Evolutionary conservation across 2,113 vertebrate genomes (phyloP).

Genomic region (Micronycteris hirsuta): DNA sequence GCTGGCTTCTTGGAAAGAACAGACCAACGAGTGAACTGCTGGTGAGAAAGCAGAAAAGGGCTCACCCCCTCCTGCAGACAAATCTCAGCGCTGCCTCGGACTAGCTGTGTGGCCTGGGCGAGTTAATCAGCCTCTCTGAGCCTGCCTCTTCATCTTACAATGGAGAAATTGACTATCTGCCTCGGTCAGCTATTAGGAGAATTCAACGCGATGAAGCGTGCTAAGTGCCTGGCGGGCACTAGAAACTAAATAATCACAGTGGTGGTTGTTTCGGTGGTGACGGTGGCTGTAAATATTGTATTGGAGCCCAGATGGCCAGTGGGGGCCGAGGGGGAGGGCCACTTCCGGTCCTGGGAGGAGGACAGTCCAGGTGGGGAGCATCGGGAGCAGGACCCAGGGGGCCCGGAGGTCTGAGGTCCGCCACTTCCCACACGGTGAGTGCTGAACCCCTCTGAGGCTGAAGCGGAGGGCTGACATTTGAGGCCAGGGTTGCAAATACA

Average conservation of each 20-base stretch:
- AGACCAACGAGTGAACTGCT: not conserved
- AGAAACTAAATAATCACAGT: not conserved
- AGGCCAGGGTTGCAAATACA: not conserved
- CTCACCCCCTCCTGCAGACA: not conserved
- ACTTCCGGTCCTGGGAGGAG: not conserved
- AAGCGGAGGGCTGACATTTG: not conserved
- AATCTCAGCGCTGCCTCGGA: not conserved
- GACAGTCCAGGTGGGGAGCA: not conserved
- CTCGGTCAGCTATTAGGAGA: not conserved
- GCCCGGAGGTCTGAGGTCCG: not conserved
- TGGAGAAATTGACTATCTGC: not conserved
- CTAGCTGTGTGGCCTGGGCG: not conserved
- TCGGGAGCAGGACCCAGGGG: not conserved
- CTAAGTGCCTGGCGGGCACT: not conserved
- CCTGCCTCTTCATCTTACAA: not conserved
- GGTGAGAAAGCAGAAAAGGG: too few species aligned
- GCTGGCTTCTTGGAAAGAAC: not conserved
- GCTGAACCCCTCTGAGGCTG: rapidly evolving
- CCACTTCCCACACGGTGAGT: not conserved
- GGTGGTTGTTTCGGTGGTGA: not conserved
- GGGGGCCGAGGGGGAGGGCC: rapidly evolving
- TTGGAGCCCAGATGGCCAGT: not conserved
- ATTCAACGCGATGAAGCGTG: not conserved
- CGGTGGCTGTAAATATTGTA: not conserved
- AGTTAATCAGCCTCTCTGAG: not conserved